A percentile compares a stretch with the other conserved stretches of the same genome.
Conservation (phyloP, 1,140 invertebrate genomes). For the Charaxes varanes region DNA sequence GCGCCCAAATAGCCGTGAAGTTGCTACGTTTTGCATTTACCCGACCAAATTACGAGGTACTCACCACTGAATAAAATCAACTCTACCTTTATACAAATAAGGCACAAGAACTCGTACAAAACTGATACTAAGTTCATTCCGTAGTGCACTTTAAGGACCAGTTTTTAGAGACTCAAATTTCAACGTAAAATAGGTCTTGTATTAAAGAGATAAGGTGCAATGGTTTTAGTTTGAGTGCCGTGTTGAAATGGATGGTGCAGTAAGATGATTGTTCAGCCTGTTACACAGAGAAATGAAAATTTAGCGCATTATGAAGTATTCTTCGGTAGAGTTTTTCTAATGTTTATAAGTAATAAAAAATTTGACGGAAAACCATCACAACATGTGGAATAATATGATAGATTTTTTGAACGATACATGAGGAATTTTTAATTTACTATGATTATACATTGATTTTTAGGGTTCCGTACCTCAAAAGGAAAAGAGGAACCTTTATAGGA, state of each 20-base stretch:
- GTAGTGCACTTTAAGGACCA: conserved; percentile 23
- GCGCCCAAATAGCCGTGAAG: conserved; percentile 34
- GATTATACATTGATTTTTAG: too few species aligned
- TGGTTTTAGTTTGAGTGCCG: conserved; percentile 9
- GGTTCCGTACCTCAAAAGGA: too few species aligned
- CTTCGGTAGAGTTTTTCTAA: conserved; percentile 16
- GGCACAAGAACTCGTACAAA: conserved; percentile 3
- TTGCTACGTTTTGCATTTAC: conserved; percentile 30
- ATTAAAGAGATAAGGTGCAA: conserved; percentile 6
- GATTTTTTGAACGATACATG: too few species aligned
- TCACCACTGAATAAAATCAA: conserved; percentile 1
- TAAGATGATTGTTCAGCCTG: conserved; percentile 49
- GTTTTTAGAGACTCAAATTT: conserved; percentile 1
- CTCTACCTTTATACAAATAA: conserved; percentile 12
- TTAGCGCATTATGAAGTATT: conserved; percentile 33
- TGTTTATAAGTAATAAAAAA: not conserved
- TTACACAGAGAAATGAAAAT: conserved; percentile 55
- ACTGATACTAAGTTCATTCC: conserved; percentile 13
- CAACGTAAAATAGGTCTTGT: conserved; percentile 4
- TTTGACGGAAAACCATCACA: not conserved
- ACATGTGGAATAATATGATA: not conserved
- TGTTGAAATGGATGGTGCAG: conserved; percentile 16
- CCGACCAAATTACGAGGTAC: conserved; percentile 3
- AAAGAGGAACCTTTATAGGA: too few species aligned
- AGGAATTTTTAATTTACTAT: too few species aligned